Percentiles rank a stretch among this genome's conserved stretches.
These are phyloP conservation scores for Limenitis arthemis DNA, from an alignment of 2,888 invertebrate species.

Conservation along the genomic window DNA sequence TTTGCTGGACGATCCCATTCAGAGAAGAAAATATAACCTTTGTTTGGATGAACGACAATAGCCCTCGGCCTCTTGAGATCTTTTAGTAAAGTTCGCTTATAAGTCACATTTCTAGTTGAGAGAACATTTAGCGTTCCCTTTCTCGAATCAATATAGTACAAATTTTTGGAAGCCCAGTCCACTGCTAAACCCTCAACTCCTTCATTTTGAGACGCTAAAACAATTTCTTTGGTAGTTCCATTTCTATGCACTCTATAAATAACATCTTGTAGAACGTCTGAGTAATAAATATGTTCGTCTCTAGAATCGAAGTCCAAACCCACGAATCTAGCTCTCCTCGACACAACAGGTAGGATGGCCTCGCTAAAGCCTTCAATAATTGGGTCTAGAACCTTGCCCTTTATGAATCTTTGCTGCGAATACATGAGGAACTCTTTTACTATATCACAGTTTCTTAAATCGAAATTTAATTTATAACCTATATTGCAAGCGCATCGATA, in stretches of 20 bases:
- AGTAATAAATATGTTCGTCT: conserved; percentile 95
- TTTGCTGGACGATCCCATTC: conserved; percentile 98
- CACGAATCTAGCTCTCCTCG: conserved; percentile 92
- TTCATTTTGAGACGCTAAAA: conserved; percentile 95
- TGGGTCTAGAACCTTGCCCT: conserved; percentile 91
- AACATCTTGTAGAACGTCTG: conserved; percentile 96
- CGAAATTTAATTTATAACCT: conserved; percentile 83
- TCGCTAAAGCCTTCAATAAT: conserved; percentile 94
- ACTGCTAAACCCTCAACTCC: conserved; percentile 96
- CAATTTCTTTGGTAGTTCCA: conserved; percentile 87
- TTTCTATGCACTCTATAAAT: conserved; percentile 88
- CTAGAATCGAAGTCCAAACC: conserved; percentile 95
- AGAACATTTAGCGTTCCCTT: conserved; percentile 95
- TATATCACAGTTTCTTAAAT: conserved; percentile 84
- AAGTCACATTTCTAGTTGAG: conserved; percentile 88
- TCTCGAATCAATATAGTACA: conserved; percentile 95
- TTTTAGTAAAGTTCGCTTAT: conserved; percentile 86
- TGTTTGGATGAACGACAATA: conserved; percentile 96
- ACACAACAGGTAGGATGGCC: conserved; percentile 95
- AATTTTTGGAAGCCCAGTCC: conserved; percentile 95
- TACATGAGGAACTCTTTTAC: conserved; percentile 94
- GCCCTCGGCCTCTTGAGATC: conserved; percentile 94
- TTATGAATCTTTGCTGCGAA: conserved; percentile 95
- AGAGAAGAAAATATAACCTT: conserved; percentile 94
- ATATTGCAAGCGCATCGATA: conserved; percentile 94